Conservation (phyloP, 2,888 invertebrate species). For the Luffia ferchaultella region DNA sequence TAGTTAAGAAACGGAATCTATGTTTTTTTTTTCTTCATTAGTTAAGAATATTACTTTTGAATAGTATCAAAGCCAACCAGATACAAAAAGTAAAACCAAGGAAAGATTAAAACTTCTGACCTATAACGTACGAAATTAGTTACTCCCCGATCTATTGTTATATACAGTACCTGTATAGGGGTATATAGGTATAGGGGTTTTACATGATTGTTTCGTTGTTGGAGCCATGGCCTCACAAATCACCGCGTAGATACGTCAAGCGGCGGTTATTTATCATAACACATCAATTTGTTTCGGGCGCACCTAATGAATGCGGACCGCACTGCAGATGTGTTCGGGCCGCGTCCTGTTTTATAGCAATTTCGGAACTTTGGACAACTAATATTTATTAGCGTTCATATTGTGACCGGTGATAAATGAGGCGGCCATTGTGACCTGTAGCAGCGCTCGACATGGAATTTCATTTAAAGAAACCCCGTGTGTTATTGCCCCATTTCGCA, state of each 20-base stretch:
- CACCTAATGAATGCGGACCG: conserved; percentile 23
- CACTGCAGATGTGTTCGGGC: conserved; percentile 15
- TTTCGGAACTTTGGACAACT: conserved; percentile 37
- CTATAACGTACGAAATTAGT: too few species aligned
- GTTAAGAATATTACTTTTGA: too few species aligned
- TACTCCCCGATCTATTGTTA: too few species aligned
- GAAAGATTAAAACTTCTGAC: too few species aligned
- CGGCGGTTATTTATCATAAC: conserved; percentile 32
- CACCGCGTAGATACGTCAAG: not conserved
- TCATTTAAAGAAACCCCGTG: conserved; percentile 48
- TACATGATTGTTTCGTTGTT: too few species aligned
- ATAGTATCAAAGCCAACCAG: too few species aligned
- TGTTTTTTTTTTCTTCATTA: too few species aligned
- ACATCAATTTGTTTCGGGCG: conserved; percentile 36
- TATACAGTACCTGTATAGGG: too few species aligned
- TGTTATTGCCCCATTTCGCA: conserved; percentile 30
- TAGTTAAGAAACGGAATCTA: too few species aligned
- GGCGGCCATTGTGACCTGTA: conserved; percentile 10
- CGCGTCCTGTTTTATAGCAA: conserved; percentile 8
- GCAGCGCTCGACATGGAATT: conserved; percentile 46
- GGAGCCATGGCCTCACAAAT: not conserved
- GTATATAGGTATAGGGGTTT: too few species aligned
- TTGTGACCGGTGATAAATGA: conserved; percentile 48
- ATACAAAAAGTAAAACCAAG: too few species aligned
- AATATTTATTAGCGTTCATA: conserved; percentile 49